Evolutionary conservation across 2,113 vertebrate genomes (phyloP).

Genomic region (Probosciger aterrimus): DNA sequence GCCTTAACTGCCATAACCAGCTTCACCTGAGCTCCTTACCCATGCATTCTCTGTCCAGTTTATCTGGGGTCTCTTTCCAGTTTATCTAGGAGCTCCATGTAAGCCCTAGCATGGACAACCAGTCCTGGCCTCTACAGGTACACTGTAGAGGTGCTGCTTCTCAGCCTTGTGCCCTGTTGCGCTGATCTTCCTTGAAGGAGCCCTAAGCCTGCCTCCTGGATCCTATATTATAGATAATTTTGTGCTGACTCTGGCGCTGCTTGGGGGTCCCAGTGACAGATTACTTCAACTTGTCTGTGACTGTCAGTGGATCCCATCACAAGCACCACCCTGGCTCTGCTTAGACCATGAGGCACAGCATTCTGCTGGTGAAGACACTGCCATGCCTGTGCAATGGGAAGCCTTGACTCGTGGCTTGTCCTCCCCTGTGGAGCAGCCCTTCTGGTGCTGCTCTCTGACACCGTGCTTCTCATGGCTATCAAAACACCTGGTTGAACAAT

Average conservation of each 20-base stretch:
- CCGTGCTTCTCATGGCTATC: background rate
- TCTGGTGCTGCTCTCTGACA: background rate
- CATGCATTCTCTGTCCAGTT: background rate
- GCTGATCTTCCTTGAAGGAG: background rate
- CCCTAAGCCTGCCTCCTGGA: background rate
- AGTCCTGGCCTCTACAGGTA: background rate
- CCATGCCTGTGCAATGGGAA: background rate
- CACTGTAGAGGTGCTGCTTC: background rate
- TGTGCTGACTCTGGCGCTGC: background rate
- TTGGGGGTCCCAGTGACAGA: background rate
- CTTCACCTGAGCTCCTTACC: background rate
- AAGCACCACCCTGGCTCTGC: background rate
- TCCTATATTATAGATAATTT: background rate
- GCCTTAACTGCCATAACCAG: background rate
- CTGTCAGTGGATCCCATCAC: no score
- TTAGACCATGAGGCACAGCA: background rate
- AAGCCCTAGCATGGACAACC: rapidly evolving
- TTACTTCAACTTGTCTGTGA: background rate
- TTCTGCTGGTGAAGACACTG: background rate
- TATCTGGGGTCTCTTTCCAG: background rate
- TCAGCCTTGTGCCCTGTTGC: background rate
- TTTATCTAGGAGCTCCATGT: background rate
- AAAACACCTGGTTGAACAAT: background rate
- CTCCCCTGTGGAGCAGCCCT: background rate
- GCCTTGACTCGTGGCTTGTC: background rate